Evolutionary conservation across 2,113 vertebrate genomes (phyloP).

Genomic region (Takifugu flavidus): DNA sequence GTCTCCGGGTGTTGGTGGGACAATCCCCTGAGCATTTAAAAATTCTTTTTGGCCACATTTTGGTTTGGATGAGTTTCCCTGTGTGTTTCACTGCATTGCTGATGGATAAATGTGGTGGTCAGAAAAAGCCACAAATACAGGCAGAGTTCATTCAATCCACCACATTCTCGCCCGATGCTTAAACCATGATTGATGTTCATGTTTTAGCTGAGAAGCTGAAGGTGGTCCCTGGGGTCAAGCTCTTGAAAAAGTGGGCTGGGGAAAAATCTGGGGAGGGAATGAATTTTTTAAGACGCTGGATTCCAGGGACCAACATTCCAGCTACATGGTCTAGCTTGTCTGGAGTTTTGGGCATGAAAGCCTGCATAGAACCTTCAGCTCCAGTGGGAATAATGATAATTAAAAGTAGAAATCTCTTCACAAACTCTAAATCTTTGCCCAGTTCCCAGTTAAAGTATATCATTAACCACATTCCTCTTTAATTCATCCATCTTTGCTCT

Average conservation of each 20-base stretch:
- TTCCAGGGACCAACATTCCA: slow-evolving; percentile 61
- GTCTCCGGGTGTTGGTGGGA: slow-evolving; percentile 30
- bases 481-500: no score
- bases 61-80: slow-evolving; percentile 33
- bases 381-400: no score
- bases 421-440: no score
- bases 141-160: slow-evolving; percentile 34
- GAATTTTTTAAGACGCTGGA: slow-evolving; percentile 41
- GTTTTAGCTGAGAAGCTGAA: slow-evolving; percentile 39
- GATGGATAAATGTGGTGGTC: slow-evolving; percentile 40
- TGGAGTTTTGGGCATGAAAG: no score
- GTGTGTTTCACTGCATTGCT: slow-evolving; percentile 26
- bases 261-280: slow-evolving; percentile 40
- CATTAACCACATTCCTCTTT: no score
- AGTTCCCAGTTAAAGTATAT: no score
- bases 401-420: no score
- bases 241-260: slow-evolving; percentile 49
- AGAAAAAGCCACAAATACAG: slow-evolving; percentile 37
- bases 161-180: slow-evolving; percentile 33
- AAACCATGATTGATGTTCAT: slow-evolving; percentile 57
- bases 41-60: slow-evolving; percentile 23
- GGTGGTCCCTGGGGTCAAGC: slow-evolving; percentile 51
- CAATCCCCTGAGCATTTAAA: slow-evolving; percentile 28
- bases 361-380: no score
- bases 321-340: slow-evolving; percentile 52